Evolutionary conservation across 2,888 invertebrate species (phyloP), one percentile per base, ranked within the genome.

Genomic region (Hemithea aestivaria): DNA sequence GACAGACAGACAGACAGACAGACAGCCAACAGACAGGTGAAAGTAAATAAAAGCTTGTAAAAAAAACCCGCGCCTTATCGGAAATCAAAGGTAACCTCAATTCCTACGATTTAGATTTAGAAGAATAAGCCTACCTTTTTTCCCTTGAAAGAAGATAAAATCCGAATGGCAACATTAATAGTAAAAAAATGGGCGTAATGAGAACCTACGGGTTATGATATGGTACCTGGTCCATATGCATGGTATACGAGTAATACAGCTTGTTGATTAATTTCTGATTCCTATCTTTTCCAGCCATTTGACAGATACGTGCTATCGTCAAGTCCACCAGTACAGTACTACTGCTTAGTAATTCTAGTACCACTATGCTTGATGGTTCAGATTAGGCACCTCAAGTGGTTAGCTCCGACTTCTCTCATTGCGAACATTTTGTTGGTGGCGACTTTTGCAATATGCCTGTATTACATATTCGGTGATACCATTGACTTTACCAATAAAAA

Each of bases 401-500:
- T 98, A 38, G 95, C 97, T 1, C 96, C 96, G 0, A 94, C 97
- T 66, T 98, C 98, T 0, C 87, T 94, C 39, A 66, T 95, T 26
- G 98, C 98, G 10, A 98, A 98, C 66, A 37, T 93, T 5, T 90
- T 95, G 21, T 93, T 97, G 61, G 79, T 94, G 0, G 67, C 89
- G 1, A 94, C 96, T 0, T 92, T 98, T 53, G 88, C 82, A 12
- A 93, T 98, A 55, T 95, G 95, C 10, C 88, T 96, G 20, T 94
- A 94, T 72, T 96, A 94, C 65, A 90, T 96, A 67, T 92, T 96
- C 61, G 88, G 87, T 51, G 80, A 74, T 24, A 64, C 72, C 23
- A 66, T 87, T 23, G 60, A 66, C 8, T 80, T 78, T 48, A 62
- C 66, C 0, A 89, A 88, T 28, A 89, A 90, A 43, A 79, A 80